Evolutionary conservation across 2,113 vertebrate species (phyloP).

Genomic region (Antechinus stuartii): DNA sequence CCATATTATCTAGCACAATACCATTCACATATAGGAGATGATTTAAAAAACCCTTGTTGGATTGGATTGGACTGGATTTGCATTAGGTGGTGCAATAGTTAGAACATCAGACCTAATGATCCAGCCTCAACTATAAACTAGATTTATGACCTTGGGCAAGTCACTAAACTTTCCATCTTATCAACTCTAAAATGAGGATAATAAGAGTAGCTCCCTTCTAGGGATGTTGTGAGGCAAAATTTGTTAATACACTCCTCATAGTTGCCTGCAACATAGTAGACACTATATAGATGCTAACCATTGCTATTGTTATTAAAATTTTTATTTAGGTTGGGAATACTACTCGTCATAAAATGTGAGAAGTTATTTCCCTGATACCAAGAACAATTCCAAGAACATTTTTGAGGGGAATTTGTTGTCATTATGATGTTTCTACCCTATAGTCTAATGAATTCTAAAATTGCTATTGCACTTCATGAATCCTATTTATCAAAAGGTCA

Average conservation of each 20-base stretch:
- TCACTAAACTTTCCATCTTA: neutral
- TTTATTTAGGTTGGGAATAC: neutral
- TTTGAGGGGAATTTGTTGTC: neutral
- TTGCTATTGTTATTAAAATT: neutral
- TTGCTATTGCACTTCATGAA: slow-evolving; percentile 30
- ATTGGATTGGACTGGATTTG: neutral
- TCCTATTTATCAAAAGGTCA: slow-evolving; percentile 45
- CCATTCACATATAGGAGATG: neutral
- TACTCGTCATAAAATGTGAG: neutral
- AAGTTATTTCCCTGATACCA: neutral
- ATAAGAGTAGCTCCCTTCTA: neutral
- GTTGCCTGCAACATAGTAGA: neutral
- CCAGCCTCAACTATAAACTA: neutral
- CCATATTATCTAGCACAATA: neutral
- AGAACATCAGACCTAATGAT: neutral
- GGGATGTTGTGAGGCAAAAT: neutral
- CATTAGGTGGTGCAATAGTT: neutral
- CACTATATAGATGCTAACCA: neutral
- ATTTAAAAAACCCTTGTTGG: neutral
- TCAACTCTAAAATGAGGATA: neutral
- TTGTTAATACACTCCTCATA: neutral
- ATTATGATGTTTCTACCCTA: neutral
- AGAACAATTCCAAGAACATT: neutral
- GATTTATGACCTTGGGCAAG: neutral
- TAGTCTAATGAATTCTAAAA: neutral